Base-by-base conservation (phyloP, 2,113 vertebrate genomes). In the Cyprinodon tularosa region DNA sequence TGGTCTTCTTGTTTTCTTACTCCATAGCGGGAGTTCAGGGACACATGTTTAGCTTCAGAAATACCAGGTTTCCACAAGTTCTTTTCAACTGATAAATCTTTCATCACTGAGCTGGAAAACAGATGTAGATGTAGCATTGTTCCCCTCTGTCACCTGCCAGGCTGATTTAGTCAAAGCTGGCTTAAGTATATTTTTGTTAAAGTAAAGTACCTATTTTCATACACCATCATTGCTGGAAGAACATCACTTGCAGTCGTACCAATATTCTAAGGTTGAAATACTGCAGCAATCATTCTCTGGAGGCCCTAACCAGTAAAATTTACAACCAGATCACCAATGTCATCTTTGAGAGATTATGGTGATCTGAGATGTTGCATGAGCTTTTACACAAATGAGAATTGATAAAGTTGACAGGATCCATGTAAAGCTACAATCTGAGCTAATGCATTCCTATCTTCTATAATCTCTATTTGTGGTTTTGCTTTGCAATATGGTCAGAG, bases 31-130 rank as follows among this genome's bases (percentile, higher is more conserved):
- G 36, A 78, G 80, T 62, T 36, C 17, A 62, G 68, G 82, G 78
- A 78, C 82, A 84, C 84, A 88, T 82, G 89, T 78, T 62, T 36
- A 47, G 62, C 82, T 87, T 91, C 86, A 88, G 85, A 83, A 81
- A 84, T 82, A 76, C 60, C 60, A 42, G 72, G 77, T 89, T 87
- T 86, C 80, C 84, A 80, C 90, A 77, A 42, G 61, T 81, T 85
- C 84, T 88, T 75, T 64, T 81, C 84, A 72, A 72, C 83, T 86
- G 90, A 93, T 86, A 90, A 91, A 88, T 72, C 84, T 90, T 68
- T 93, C 87, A 90, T 70, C 88, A 76, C 79, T 14, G 69, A 42
- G 73, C 70, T 78, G 82, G 72, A 67, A 77, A 83, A 82, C 63
- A 71, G 71, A 82, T 78, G 84, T 75, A 89, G 78, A 74, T 57